These are phyloP conservation scores for Artemisiospiza belli DNA, from an alignment of 2,113 vertebrate species.

Conservation along the genomic window DNA sequence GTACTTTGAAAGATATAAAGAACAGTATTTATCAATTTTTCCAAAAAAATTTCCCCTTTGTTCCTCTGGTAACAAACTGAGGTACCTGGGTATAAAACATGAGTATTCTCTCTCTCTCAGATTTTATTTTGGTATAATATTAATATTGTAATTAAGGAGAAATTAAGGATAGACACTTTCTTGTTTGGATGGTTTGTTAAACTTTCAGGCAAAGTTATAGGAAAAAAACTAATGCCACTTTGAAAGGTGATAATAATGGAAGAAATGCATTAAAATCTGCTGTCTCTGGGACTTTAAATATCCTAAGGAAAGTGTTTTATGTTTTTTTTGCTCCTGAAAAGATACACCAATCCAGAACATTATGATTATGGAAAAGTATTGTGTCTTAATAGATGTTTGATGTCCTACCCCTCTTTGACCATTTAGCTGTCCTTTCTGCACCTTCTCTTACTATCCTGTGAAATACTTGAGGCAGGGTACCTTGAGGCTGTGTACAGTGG, in stretches of 20 bases:
- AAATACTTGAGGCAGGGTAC: rapidly evolving
- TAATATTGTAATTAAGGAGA: neutral
- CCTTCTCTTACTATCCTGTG: neutral
- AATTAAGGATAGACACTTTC: neutral
- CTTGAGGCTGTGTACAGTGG: neutral
- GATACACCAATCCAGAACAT: neutral
- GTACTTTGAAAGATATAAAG: neutral
- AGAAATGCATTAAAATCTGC: neutral
- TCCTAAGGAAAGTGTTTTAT: neutral
- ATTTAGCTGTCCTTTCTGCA: neutral
- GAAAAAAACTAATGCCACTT: rapidly evolving
- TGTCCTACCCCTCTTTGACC: neutral
- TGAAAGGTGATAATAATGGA: neutral
- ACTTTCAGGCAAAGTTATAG: neutral
- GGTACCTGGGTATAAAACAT: neutral
- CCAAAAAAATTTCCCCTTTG: neutral
- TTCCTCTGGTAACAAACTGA: neutral
- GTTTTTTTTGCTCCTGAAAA: neutral
- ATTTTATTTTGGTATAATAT: neutral
- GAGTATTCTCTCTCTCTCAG: rapidly evolving
- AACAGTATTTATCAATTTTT: neutral
- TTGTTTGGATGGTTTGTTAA: neutral
- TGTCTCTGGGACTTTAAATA: neutral
- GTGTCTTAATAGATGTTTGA: neutral
- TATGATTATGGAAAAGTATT: neutral